Base-by-base conservation (phyloP, 2,797 vertebrate species). In the Dendrocincla tyrannina region DNA sequence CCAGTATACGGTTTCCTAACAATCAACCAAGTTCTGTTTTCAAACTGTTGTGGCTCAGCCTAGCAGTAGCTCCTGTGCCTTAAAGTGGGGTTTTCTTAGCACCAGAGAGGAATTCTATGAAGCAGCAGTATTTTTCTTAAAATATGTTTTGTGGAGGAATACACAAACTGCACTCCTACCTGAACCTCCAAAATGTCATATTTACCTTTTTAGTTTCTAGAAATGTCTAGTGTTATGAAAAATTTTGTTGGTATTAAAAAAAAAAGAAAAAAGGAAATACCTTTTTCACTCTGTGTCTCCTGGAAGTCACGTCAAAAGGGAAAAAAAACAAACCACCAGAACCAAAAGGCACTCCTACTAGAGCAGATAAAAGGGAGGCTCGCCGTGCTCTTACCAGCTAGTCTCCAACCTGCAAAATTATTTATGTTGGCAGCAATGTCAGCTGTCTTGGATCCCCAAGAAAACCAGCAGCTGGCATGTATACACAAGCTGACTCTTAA, bases 401-500 rank as follows among this genome's bases (percentile, higher is more conserved):
- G 37, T 66, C 52, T 60, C 64, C 55, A 76, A 55, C 30, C 53
- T 47, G 39, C 17, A 76, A 86, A 88, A 86, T 76, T 67, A 79
- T 74, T 92, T 94, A 35, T 79, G 41, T 58, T 93, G 78, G 70
- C 75, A 92, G 68, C 77, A 55, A 49, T 5, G 13, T 50, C 77
- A 72, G 56, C 41, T 70, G 77, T 25, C 73, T 80, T 18, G 0
- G 56, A 75, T 78, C 55, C 75, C 55, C 58, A 75, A 52, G 74
- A 52, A 90, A 81, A 92, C 41, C 8, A 75, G 59, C 33, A 90
- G 39, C 76, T 90, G 58, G 46, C 87, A 41, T 49, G 39, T 28
- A 68, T 24, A 87, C 44, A 93, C 73, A 91, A 81, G 80, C 90
- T 46, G 32, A 82, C 23, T 74, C 64, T 92, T 95, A 96, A 95